Conservation (phyloP, 2,797 vertebrate genomes). For the Gorsachius magnificus region DNA sequence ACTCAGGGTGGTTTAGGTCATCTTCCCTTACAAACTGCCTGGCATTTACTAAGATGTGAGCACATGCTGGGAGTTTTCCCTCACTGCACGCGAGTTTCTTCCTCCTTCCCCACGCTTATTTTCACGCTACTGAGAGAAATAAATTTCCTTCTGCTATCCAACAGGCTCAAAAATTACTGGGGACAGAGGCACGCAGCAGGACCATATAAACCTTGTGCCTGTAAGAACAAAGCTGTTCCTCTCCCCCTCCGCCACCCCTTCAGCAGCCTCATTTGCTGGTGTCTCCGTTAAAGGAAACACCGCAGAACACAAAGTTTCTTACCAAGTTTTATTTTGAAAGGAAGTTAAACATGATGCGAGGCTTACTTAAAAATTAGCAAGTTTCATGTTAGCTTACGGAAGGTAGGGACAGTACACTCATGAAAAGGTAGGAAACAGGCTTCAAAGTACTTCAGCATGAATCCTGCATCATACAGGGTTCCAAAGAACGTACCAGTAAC, state of each 20-base stretch:
- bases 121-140: neutral
- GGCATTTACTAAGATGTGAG: neutral
- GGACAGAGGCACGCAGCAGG: neutral
- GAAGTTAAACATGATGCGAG: neutral
- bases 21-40: neutral
- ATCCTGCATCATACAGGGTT: neutral
- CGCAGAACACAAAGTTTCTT: neutral
- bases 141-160: neutral
- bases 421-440: conserved; percentile 14
- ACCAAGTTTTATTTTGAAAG: conserved; percentile 19
- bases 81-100: rapidly evolving
- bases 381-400: conserved; percentile 20
- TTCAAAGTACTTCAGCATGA: neutral
- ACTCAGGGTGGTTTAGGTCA: neutral
- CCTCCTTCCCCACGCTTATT: neutral
- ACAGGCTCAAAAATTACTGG: neutral
- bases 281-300: neutral
- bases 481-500: neutral
- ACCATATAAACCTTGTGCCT: neutral
- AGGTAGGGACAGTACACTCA: neutral
- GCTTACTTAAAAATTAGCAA: conserved; percentile 20
- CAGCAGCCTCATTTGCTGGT: neutral
- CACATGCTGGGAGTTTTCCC: neutral
- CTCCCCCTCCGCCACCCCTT: neutral
- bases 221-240: neutral